A percentile compares a stretch with the other conserved stretches of the same genome.
Evolutionary conservation across 2,888 invertebrate genomes (phyloP).

Genomic region (Drosophila mimetica): DNA sequence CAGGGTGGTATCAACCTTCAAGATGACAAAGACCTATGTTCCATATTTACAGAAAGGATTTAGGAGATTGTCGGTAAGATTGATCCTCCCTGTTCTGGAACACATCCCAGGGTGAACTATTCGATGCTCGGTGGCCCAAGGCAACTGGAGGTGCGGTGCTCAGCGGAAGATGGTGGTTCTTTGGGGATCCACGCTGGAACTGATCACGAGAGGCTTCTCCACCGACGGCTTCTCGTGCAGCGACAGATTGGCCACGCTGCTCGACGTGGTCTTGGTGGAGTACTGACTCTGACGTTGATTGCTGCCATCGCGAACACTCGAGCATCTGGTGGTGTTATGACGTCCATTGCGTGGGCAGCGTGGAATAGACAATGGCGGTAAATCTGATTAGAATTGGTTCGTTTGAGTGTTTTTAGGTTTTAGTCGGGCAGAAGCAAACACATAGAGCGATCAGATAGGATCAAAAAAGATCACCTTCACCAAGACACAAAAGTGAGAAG

Average conservation of each 20-base stretch:
- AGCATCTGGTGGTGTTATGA: slow-evolving; percentile 68
- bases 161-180: slow-evolving; percentile 63
- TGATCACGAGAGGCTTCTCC: slow-evolving; percentile 77
- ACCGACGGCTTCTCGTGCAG: slow-evolving; percentile 65
- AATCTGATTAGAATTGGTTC: slow-evolving; percentile 49
- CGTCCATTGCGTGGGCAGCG: slow-evolving; percentile 49
- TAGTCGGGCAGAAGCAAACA: slow-evolving; percentile 5
- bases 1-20: neutral
- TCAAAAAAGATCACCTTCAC: slow-evolving; percentile 4
- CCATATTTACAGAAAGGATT: neutral
- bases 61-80: neutral
- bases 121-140: slow-evolving; percentile 59
- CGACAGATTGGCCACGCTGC: slow-evolving; percentile 80
- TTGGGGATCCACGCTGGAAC: slow-evolving; percentile 44
- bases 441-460: slow-evolving; percentile 5
- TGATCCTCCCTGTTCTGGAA: neutral
- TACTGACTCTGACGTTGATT: slow-evolving; percentile 83
- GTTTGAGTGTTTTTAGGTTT: slow-evolving; percentile 1
- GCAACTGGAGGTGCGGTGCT: slow-evolving; percentile 15
- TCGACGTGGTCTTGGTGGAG: slow-evolving; percentile 83
- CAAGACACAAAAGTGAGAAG: neutral
- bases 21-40: neutral
- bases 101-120: slow-evolving; percentile 34
- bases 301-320: slow-evolving; percentile 76
- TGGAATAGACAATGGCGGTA: slow-evolving; percentile 47